Evolutionary conservation across 2,888 invertebrate species (phyloP).

Genomic region (Temnothorax unifasciatus): DNA sequence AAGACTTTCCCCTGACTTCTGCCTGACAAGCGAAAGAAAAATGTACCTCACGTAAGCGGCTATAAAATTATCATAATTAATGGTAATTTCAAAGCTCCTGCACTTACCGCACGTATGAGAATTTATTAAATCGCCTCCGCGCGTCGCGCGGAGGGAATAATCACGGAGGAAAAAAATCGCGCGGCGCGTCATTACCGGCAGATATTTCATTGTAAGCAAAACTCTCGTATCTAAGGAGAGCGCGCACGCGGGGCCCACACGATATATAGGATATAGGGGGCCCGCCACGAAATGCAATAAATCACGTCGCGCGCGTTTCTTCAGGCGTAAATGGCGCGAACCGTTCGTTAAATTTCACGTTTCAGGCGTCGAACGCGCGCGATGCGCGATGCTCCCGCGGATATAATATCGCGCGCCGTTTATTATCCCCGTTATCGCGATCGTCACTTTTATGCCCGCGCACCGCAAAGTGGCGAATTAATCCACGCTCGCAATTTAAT

Average conservation of each 20-base stretch:
- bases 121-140: constrained; percentile 30
- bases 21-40: background rate
- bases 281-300: constrained; percentile 61
- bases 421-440: constrained; percentile 69
- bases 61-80: constrained; percentile 67
- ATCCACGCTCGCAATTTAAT: constrained; percentile 60
- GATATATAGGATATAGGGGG: background rate
- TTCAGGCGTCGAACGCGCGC: constrained; percentile 60
- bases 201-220: constrained; percentile 52
- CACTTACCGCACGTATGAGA: constrained; percentile 29
- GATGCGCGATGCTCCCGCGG: constrained; percentile 52
- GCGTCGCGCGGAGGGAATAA: background rate
- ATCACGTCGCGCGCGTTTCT: constrained; percentile 63
- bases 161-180: constrained; percentile 23
- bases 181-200: constrained; percentile 38
- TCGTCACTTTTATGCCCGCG: constrained; percentile 53
- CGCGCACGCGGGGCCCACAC: background rate
- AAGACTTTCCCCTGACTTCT: constrained; percentile 4
- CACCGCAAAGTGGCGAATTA: constrained; percentile 72
- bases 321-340: constrained; percentile 63
- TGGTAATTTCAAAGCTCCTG: constrained; percentile 38
- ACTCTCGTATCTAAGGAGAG: constrained; percentile 45
- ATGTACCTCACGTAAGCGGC: constrained; percentile 70
- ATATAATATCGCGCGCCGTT: constrained; percentile 66
- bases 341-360: constrained; percentile 71